Evolutionary conservation across 2,113 vertebrate genomes (phyloP).

Genomic region (Alligator mississippiensis): DNA sequence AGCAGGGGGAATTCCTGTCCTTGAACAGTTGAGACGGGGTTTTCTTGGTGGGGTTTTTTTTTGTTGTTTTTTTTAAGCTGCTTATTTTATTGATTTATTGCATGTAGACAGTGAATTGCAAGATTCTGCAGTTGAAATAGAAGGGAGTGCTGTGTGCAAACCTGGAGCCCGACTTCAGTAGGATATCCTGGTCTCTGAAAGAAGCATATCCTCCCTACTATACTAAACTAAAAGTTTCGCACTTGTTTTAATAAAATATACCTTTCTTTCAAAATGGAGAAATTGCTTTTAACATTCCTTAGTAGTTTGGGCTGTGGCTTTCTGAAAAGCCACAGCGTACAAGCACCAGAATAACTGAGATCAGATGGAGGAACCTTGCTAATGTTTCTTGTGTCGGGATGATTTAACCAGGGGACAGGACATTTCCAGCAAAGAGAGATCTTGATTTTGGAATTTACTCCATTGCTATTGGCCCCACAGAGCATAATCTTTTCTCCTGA

Average conservation of each 20-base stretch:
- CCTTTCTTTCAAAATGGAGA: background rate
- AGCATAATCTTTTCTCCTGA: background rate
- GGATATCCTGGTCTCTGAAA: background rate
- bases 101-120: constrained; percentile 16
- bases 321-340: background rate
- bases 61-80: constrained; percentile 12
- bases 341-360: accelerated
- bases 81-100: background rate
- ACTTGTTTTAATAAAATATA: background rate
- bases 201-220: background rate
- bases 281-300: background rate
- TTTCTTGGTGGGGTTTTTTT: background rate
- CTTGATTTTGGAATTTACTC: accelerated
- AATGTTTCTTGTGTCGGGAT: background rate
- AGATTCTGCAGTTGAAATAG: background rate
- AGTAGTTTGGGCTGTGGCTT: background rate
- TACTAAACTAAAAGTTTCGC: background rate
- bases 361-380: background rate
- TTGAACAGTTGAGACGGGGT: background rate
- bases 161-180: background rate
- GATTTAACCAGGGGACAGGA: background rate
- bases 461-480: background rate
- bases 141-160: background rate
- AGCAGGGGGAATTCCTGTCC: constrained; percentile 36
- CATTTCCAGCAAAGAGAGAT: background rate